phyloP scores from a whole-genome alignment of 2,797 vertebrate genomes.

The Sebastes cheni region DNA sequence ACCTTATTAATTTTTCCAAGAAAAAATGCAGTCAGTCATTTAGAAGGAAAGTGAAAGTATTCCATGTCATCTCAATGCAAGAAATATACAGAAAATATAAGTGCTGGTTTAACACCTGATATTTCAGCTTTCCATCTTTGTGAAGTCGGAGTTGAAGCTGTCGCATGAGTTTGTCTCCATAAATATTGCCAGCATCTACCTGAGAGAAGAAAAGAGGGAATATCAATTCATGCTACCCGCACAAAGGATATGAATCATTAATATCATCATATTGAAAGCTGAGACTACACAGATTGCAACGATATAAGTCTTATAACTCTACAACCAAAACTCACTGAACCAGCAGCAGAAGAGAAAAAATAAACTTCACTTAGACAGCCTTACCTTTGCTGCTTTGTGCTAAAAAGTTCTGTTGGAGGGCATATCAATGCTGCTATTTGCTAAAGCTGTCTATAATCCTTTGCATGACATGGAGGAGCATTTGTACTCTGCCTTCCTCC shows the following conservation, averaged over 20 bases:
- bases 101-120: conserved; percentile 83
- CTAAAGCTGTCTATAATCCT: neutral
- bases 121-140: conserved; percentile 92
- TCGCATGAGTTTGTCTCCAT: conserved; percentile 88
- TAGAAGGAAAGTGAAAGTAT: neutral
- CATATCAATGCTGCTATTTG: neutral
- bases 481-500: neutral
- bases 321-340: neutral
- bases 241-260: neutral
- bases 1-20: neutral
- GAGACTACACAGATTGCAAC: too few species aligned
- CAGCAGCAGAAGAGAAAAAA: neutral
- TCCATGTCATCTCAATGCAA: neutral
- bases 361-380: neutral
- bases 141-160: conserved; percentile 90
- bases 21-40: neutral
- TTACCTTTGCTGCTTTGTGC: neutral
- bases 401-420: neutral
- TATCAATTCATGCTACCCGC: neutral
- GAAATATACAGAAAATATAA: neutral
- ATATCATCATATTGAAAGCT: neutral
- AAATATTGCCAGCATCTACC: conserved; percentile 93
- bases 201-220: conserved; percentile 53
- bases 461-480: neutral
- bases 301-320: neutral